These are phyloP conservation scores for Casuarius casuarius DNA, from an alignment of 2,113 vertebrate species.

Conservation along the genomic window DNA sequence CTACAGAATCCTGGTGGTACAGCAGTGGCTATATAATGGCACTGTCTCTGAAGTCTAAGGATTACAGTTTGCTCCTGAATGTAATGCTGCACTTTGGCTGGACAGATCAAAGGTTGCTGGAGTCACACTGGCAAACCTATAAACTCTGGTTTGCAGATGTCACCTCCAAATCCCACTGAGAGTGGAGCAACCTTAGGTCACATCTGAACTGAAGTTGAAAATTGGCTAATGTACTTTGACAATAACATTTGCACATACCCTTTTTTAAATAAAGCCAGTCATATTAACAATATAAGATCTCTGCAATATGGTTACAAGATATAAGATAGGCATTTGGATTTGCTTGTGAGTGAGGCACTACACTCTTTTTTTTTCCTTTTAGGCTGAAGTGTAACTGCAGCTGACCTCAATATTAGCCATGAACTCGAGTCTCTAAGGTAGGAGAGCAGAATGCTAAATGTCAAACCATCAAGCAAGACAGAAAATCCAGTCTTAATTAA, in stretches of 20 bases:
- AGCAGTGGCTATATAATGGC: not conserved
- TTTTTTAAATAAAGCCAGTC: conserved; percentile 64
- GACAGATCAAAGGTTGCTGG: not conserved
- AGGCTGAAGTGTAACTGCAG: conserved; percentile 28
- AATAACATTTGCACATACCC: conserved; percentile 59
- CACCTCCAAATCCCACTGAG: conserved; percentile 46
- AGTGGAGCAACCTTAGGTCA: conserved; percentile 52
- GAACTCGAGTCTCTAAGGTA: conserved; percentile 51
- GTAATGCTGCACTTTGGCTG: not conserved
- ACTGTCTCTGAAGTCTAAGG: not conserved
- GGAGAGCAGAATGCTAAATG: conserved; percentile 15
- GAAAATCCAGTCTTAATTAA: conserved; percentile 42
- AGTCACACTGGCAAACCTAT: conserved; percentile 25
- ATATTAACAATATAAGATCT: conserved; percentile 39
- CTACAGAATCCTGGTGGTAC: not conserved
- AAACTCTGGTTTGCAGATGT: conserved; percentile 21
- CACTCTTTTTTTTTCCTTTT: conserved; percentile 41
- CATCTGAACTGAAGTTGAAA: conserved; percentile 43
- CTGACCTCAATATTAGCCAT: conserved; percentile 72
- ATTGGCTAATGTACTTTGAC: conserved; percentile 20
- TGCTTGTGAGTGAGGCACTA: not conserved
- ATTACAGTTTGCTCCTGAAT: not conserved
- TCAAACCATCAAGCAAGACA: conserved; percentile 38
- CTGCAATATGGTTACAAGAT: not conserved
- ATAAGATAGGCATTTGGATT: not conserved